phyloP scores from a whole-genome alignment of 2,888 invertebrate genomes.

The Uropetala carovei region DNA sequence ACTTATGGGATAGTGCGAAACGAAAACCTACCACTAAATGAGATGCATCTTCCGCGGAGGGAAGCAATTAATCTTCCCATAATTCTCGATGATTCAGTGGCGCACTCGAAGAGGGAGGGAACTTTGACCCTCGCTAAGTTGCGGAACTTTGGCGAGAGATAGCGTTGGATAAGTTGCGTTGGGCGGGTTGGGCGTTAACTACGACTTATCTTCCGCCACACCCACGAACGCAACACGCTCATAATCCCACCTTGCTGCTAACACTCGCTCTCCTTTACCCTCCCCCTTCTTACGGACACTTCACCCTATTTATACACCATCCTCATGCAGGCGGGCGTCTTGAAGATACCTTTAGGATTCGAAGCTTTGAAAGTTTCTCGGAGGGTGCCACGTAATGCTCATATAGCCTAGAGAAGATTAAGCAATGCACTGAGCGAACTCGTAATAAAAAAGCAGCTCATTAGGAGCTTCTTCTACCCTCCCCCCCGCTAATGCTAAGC shows the following conservation, averaged over 20 bases:
- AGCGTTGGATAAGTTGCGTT: background rate
- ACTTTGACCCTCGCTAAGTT: background rate
- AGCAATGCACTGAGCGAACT: background rate
- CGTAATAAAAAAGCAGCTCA: background rate
- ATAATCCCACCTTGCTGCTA: no score
- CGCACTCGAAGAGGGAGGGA: background rate
- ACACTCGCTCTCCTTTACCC: background rate
- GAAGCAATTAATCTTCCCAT: background rate
- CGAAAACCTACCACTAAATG: no score
- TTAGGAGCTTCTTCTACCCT: background rate
- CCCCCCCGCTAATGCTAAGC: background rate
- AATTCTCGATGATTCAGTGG: background rate
- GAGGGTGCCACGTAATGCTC: background rate
- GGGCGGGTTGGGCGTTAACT: no score
- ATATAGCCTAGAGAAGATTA: background rate
- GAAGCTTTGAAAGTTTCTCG: background rate
- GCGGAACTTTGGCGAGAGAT: background rate
- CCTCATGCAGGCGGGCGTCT: conserved; percentile 36
- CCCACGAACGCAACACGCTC: background rate
- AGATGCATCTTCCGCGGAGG: no score
- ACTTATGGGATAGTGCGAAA: no score
- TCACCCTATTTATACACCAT: background rate
- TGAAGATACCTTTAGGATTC: conserved; percentile 13
- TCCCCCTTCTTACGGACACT: background rate
- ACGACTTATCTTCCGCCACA: background rate